Conservation (phyloP, 2,113 vertebrate species). For the Psittacara wagleri region DNA sequence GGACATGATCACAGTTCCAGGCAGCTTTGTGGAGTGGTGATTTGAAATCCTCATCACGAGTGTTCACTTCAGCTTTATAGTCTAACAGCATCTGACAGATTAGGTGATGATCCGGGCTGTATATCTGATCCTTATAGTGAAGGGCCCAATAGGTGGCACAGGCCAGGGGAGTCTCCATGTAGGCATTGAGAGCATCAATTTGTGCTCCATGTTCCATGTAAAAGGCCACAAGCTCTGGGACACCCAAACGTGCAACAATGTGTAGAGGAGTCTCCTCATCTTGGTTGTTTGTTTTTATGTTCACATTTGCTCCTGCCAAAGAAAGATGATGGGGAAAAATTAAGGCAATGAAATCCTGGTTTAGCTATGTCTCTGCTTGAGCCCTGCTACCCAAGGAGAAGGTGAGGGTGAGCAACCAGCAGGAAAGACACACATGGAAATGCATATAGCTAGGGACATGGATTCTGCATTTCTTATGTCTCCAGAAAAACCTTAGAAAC, state of each 20-base stretch:
- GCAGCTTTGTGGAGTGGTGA: slow-evolving; percentile 93
- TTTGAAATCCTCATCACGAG: slow-evolving; percentile 87
- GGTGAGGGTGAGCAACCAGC: background rate
- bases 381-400: background rate
- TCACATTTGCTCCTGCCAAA: slow-evolving; percentile 85
- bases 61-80: slow-evolving; percentile 83
- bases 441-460: background rate
- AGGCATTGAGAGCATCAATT: slow-evolving; percentile 81
- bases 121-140: slow-evolving; percentile 84
- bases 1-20: slow-evolving; percentile 92
- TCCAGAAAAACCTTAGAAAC: background rate
- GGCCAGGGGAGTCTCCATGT: slow-evolving; percentile 88
- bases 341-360: background rate
- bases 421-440: background rate
- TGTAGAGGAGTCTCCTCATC: slow-evolving; percentile 90
- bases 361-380: background rate
- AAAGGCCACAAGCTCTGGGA: slow-evolving; percentile 85
- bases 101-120: slow-evolving; percentile 86
- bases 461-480: background rate
- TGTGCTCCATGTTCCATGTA: slow-evolving; percentile 83
- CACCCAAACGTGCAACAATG: slow-evolving; percentile 80
- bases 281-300: slow-evolving; percentile 81
- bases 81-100: slow-evolving; percentile 88
- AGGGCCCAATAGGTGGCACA: slow-evolving; percentile 88
- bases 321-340: background rate